These are phyloP conservation scores for Thymelicus sylvestris DNA, from an alignment of 2,888 invertebrate genomes.

Conservation along the genomic window DNA sequence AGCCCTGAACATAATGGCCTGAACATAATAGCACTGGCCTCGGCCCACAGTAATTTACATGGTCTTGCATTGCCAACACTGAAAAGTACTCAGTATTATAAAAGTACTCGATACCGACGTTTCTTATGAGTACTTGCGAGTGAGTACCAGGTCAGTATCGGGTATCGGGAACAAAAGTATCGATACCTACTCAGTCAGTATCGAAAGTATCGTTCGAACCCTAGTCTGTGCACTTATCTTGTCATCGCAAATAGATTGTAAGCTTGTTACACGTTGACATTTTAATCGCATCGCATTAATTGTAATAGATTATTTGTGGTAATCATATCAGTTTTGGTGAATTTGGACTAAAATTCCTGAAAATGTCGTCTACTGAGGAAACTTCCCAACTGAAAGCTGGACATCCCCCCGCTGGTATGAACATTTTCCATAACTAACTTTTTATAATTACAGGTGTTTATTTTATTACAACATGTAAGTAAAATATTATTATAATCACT, in stretches of 20 bases:
- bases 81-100: no score
- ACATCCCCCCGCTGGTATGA: constrained; percentile 95
- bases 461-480: constrained; percentile 28
- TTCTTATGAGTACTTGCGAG: no score
- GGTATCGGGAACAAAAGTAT: no score
- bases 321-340: constrained; percentile 54
- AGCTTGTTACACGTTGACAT: constrained; percentile 68
- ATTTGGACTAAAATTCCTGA: constrained; percentile 19
- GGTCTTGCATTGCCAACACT: no score
- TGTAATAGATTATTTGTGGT: constrained; percentile 47
- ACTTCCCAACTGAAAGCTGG: constrained; percentile 92
- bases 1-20: no score
- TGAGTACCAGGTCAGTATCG: no score
- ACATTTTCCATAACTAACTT: constrained; percentile 47
- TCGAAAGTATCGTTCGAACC: no score
- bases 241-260: constrained; percentile 37
- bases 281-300: constrained; percentile 16
- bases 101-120: no score
- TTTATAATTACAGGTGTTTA: not conserved
- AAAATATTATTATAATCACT: constrained; percentile 18
- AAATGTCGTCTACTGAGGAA: constrained; percentile 79
- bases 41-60: no score
- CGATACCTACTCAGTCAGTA: no score
- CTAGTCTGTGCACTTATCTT: constrained; percentile 11
- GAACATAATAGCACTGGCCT: no score